These are phyloP conservation scores for Accipiter virgatus DNA, from an alignment of 2,113 vertebrate species.

Conservation along the genomic window DNA sequence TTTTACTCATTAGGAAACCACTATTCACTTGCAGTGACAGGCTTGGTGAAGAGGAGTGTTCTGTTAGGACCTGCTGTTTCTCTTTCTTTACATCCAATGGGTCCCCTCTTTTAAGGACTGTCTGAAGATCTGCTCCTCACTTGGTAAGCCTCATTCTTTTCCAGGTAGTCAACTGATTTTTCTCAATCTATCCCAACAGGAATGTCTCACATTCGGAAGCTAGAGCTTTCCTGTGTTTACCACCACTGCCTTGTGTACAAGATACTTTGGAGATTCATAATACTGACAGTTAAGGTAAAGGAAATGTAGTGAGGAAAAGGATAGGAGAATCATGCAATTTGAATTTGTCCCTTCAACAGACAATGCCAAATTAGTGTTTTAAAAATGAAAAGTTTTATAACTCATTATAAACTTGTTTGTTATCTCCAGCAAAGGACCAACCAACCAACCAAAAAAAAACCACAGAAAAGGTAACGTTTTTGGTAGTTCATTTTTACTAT, in stretches of 20 bases:
- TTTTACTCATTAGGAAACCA: neutral
- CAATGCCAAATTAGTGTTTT: neutral
- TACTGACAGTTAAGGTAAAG: neutral
- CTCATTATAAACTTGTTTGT: neutral
- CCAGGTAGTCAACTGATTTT: neutral
- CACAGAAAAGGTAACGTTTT: neutral
- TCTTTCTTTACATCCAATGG: neutral
- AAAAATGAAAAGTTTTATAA: neutral
- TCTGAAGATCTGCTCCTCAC: neutral
- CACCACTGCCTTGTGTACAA: neutral
- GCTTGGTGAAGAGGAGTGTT: neutral
- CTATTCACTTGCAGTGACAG: neutral
- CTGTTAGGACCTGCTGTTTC: neutral
- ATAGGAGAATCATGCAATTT: neutral
- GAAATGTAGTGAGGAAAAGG: neutral
- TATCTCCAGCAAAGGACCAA: neutral
- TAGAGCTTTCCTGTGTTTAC: neutral
- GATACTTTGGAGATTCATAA: neutral
- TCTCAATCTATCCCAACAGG: neutral
- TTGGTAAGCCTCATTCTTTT: neutral
- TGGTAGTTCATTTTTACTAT: neutral
- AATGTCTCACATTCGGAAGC: neutral
- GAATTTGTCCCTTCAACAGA: neutral
- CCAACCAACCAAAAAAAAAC: rapidly evolving
- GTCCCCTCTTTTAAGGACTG: neutral